Evolutionary conservation across 2,888 invertebrate genomes (phyloP), one percentile per base, ranked within the genome.

Genomic region (Drosophila falleni): DNA sequence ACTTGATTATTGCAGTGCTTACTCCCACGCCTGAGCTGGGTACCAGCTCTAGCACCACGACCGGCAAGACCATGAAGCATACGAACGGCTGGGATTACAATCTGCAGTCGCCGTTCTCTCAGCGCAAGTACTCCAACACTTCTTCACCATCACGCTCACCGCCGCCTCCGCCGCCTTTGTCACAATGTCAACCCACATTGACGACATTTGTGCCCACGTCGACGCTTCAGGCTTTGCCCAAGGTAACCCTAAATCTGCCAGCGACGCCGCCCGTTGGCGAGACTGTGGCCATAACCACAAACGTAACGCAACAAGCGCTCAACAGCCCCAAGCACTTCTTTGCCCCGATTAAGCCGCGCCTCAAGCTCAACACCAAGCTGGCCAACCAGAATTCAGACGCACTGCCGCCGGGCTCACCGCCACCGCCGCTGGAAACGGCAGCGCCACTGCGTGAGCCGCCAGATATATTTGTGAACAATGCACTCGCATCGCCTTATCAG

Each of bases 321-420:
- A 88, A 87, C 58, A 90, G 89, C 67, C 93, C 92, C 0, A 93
- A 92, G 75, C 93, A 93, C 76, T 93, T 93, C 72, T 93, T 93
- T 79, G 92, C 93, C 23, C 93, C 93, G 15, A 87, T 93, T 8
- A 92, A 92, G 77, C 91, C 92, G 46, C 90, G 91, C 60, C 80
- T 91, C 41, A 90, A 88, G 79, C 75, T 91, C 55, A 88, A 91
- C 80, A 90, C 92, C 65, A 78, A 91, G 39, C 63, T 91, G 49
- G 91, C 91, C 67, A 87, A 91, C 64, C 81, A 89, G 62, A 73
- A 68, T 4, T 74, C 81, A 13, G 74, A 83, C n/a, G 33, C 58
- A 0, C 60, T 78, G 51, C 87, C 81, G 5, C 82, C 89, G 4
- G 85, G 85, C 11, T 78, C 83, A 8, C 83, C 84, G 0, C 80